A percentile compares a stretch with the other conserved stretches of the same genome.
Evolutionary conservation across 2,113 vertebrate genomes (phyloP).

Genomic region (Columbina picui): DNA sequence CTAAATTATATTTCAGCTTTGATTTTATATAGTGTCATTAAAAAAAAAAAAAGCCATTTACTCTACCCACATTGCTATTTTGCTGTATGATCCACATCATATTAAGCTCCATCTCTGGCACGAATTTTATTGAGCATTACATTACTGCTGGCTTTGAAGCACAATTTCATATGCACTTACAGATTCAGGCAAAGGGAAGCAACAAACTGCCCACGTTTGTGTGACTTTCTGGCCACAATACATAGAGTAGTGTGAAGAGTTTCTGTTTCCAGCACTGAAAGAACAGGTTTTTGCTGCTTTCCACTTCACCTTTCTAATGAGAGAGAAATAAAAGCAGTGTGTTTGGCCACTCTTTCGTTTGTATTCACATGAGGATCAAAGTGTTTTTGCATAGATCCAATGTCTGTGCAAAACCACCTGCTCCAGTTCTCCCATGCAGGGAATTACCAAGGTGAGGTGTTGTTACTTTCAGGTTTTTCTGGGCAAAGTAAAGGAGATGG

Average conservation of each 20-base stretch:
- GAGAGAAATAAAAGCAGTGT: background rate
- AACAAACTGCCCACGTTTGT: background rate
- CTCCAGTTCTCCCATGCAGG: background rate
- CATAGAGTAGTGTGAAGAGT: rapidly evolving
- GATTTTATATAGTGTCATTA: background rate
- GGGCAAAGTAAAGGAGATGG: background rate
- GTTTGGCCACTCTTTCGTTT: background rate
- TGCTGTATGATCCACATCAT: background rate
- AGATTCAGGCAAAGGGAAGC: background rate
- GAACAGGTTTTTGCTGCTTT: background rate
- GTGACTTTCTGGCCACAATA: background rate
- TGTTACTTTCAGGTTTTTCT: background rate
- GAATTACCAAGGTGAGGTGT: background rate
- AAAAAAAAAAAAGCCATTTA: background rate
- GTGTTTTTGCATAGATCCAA: background rate
- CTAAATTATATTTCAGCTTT: slow-evolving; percentile 2
- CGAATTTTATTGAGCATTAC: background rate
- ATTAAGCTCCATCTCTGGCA: background rate
- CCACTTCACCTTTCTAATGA: background rate
- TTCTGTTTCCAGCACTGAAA: background rate
- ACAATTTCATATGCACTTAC: background rate
- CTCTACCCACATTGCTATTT: background rate
- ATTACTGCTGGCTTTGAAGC: background rate
- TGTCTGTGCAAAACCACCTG: background rate
- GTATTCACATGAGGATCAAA: background rate